Conservation (phyloP, 2,888 invertebrate species). For the Pollenia angustigena region DNA sequence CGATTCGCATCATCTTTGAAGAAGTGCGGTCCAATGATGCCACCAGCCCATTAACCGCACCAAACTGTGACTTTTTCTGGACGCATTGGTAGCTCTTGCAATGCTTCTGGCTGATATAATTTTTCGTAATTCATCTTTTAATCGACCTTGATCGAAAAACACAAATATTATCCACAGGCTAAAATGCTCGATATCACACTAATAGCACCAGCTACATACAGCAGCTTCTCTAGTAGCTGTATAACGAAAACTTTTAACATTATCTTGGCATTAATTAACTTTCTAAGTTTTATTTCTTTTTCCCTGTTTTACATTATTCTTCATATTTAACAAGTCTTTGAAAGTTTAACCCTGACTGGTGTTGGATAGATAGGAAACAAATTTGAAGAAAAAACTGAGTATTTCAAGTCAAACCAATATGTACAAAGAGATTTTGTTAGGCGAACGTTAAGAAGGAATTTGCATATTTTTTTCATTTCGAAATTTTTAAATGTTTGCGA, state of each 20-base stretch:
- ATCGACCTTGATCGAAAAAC: background rate
- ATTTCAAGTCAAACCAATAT: constrained; percentile 30
- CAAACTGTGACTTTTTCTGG: too few species aligned
- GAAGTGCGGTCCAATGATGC: too few species aligned
- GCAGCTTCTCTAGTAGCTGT: background rate
- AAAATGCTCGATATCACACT: background rate
- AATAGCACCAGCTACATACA: background rate
- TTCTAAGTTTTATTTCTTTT: constrained; percentile 52
- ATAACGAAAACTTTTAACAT: constrained; percentile 47
- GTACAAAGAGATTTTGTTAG: constrained; percentile 47
- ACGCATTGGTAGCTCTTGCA: too few species aligned
- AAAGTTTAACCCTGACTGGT: constrained; percentile 2
- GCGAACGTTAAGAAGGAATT: constrained; percentile 37
- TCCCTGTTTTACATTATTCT: background rate
- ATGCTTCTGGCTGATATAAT: too few species aligned
- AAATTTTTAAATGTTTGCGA: background rate
- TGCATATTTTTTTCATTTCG: constrained; percentile 18
- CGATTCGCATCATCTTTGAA: too few species aligned
- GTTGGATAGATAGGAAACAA: constrained; percentile 1
- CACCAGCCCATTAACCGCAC: too few species aligned
- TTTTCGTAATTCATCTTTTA: too few species aligned
- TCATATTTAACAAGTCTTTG: constrained; percentile 27
- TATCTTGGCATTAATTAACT: constrained; percentile 70
- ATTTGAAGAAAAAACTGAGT: constrained; percentile 18
- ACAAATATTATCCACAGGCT: background rate